Base-by-base conservation (phyloP, 2,888 invertebrate genomes). In the Craniophora ligustri region DNA sequence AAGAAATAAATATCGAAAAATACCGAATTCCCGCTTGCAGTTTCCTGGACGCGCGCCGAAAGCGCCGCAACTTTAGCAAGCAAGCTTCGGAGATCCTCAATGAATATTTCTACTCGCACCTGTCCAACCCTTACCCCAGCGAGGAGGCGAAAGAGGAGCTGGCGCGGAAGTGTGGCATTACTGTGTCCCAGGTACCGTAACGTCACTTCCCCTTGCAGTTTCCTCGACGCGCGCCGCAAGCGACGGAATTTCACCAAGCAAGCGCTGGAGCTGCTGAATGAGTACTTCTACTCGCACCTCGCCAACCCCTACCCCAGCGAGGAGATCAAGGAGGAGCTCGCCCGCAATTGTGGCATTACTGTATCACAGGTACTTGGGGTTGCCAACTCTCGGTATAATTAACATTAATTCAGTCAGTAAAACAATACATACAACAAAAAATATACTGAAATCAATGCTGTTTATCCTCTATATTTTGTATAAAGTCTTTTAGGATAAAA, bases 61-160 rank as follows among this genome's bases (percentile, higher is more conserved):
- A 99, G 92, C 96, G 99, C 76, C 96, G 99, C 81, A 99, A 99
- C 94, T 99, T 99, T 94, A 99, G 99, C 95, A 99, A 99, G 94
- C 99, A 99, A 91, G 99, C 99, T 49, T 99, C 99, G 18, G 99
- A 99, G 95, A 98, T 99, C 81, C 95, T 99, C 78, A 99, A 99
- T 93, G 99, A 99, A 94, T 99, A 99, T 92, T 99, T 99, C 94
- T 99, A 99, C 94, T 99, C 99, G 79, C 99, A 99, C 94, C 95
- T 99, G 82, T 98, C 98, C 87, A 99, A 99, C 95, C 99, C 99
- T 21, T 99, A 99, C 94, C 99, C 99, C 68, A 98, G 98, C 85
- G 99, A 99, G 94, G 99, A 99, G 94, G 99, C 99, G 70, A 99
- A 99, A 93, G 99, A 99, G 94, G 99, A 99, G 89, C 95, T 99